Conservation (phyloP, 2,113 vertebrate genomes). For the Odocoileus hemionus region DNA sequence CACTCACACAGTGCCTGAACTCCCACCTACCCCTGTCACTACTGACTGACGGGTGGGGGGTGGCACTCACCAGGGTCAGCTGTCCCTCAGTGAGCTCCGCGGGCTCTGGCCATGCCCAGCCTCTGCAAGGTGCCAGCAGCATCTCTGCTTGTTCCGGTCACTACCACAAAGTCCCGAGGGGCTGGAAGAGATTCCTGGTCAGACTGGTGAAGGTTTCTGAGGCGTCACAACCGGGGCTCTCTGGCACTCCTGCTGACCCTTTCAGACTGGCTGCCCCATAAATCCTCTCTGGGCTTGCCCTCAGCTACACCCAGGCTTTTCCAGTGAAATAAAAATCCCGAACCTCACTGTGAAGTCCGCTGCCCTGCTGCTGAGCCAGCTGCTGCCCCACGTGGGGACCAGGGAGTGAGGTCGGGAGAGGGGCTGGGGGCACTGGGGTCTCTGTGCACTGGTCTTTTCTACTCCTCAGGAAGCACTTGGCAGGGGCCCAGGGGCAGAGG, state of each 20-base stretch:
- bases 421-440: not conserved
- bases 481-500: not conserved
- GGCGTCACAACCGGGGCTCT: not conserved
- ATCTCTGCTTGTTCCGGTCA: not conserved
- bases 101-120: not conserved
- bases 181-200: not conserved
- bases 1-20: not conserved
- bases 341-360: constrained; percentile 84
- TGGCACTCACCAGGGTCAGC: not conserved
- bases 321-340: constrained; percentile 41
- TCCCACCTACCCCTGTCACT: not conserved
- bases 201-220: not conserved
- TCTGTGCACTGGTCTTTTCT: not conserved
- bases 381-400: constrained; percentile 84
- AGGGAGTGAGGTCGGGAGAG: constrained; percentile 76
- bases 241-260: not conserved
- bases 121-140: not conserved
- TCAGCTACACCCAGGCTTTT: not conserved
- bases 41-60: not conserved
- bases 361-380: constrained; percentile 83
- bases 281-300: not conserved
- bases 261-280: not conserved
- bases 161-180: not conserved
- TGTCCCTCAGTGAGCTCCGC: fast-evolving
- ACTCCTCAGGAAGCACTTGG: not conserved